A percentile compares a stretch with the other conserved stretches of the same genome.
Conservation (phyloP, 2,113 vertebrate genomes). For the Rhynchopsitta pachyrhyncha region DNA sequence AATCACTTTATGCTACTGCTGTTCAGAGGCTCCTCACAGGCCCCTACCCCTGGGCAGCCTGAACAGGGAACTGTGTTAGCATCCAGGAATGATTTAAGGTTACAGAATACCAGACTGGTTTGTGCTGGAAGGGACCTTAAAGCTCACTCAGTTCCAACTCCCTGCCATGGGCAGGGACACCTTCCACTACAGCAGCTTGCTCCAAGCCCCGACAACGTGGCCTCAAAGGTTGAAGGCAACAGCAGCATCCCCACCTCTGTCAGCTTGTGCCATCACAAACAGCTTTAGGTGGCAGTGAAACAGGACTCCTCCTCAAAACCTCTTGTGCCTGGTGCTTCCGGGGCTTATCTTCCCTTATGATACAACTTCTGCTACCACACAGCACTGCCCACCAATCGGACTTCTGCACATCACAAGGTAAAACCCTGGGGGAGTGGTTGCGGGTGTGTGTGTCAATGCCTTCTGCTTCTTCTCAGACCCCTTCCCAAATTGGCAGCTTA, state of each 20-base stretch:
- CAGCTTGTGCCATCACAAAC: background rate
- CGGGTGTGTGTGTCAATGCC: background rate
- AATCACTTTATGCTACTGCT: background rate
- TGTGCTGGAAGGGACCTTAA: background rate
- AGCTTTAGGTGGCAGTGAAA: accelerated
- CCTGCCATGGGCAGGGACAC: background rate
- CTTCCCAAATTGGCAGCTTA: background rate
- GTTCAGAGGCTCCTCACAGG: background rate
- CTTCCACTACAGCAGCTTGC: background rate
- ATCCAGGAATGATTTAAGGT: accelerated
- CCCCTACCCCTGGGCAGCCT: background rate
- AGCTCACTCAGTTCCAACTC: background rate
- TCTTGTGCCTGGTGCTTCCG: background rate
- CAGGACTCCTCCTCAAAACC: background rate
- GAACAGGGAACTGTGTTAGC: accelerated
- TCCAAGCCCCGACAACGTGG: background rate
- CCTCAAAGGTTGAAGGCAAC: background rate
- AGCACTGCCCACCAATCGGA: accelerated
- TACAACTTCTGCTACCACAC: background rate
- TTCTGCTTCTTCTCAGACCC: background rate
- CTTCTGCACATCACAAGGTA: background rate
- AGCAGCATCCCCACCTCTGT: background rate
- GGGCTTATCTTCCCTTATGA: accelerated
- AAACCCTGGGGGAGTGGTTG: background rate
- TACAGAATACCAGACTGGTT: background rate